Evolutionary conservation across 2,888 invertebrate species (phyloP).

Genomic region (Athalia circularis): DNA sequence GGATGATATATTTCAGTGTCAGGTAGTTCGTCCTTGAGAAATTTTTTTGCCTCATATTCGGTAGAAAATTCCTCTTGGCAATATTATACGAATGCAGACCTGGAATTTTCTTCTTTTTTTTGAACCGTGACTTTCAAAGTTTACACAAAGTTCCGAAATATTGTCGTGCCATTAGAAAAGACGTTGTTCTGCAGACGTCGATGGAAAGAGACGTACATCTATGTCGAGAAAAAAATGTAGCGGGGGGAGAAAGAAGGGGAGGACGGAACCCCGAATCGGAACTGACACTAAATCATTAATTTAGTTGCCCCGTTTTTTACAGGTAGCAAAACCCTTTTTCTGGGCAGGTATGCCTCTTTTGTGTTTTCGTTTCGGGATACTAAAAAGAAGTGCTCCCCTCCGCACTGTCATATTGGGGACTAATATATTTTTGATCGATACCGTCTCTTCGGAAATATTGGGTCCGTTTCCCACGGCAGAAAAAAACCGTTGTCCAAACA

Average conservation of each 20-base stretch:
- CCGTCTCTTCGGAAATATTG: slow-evolving; percentile 60
- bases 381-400: slow-evolving; percentile 57
- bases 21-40: not conserved
- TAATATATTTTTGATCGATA: slow-evolving; percentile 74
- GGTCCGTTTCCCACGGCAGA: slow-evolving; percentile 69
- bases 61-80: too few species aligned
- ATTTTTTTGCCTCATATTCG: not conserved
- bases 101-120: too few species aligned
- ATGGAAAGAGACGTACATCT: not conserved
- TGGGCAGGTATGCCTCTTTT: slow-evolving; percentile 67
- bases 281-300: slow-evolving; percentile 74
- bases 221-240: not conserved
- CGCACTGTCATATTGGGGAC: slow-evolving; percentile 72
- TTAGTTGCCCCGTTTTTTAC: slow-evolving; percentile 63
- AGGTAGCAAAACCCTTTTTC: slow-evolving; percentile 70
- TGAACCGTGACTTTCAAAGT: too few species aligned
- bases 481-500: slow-evolving; percentile 73
- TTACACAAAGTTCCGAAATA: not conserved
- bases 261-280: slow-evolving; percentile 58
- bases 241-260: slow-evolving; percentile 33
- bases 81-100: too few species aligned
- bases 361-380: slow-evolving; percentile 51
- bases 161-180: slow-evolving; percentile 22
- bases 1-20: not conserved
- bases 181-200: slow-evolving; percentile 15